These are phyloP conservation scores for Emys orbicularis DNA, from an alignment of 2,797 vertebrate species.

Conservation along the genomic window DNA sequence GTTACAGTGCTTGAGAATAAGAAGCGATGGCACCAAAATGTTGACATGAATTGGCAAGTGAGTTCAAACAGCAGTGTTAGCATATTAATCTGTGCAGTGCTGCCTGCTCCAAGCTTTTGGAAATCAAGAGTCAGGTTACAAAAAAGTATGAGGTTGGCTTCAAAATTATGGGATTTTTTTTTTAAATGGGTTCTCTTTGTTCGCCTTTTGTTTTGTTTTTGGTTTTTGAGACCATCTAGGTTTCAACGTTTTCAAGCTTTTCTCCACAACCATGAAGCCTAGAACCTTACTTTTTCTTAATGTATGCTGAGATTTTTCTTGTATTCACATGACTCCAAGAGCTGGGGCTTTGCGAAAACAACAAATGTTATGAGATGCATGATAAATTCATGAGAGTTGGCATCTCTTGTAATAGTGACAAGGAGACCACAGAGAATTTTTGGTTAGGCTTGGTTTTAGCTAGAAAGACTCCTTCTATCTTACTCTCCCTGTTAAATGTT, in stretches of 20 bases:
- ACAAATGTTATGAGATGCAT: rapidly evolving
- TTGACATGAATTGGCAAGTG: neutral
- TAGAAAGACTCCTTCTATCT: neutral
- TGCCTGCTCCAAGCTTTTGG: neutral
- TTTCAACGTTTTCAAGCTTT: neutral
- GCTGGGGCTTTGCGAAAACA: neutral
- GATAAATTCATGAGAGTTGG: neutral
- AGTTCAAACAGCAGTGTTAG: rapidly evolving
- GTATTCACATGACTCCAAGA: rapidly evolving
- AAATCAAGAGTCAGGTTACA: neutral
- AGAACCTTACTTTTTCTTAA: neutral
- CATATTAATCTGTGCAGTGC: neutral
- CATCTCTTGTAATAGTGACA: neutral
- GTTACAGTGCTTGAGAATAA: rapidly evolving
- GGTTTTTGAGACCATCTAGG: neutral
- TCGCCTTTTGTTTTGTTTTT: neutral
- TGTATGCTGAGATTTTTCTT: neutral
- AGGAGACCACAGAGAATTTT: neutral
- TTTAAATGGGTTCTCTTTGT: neutral
- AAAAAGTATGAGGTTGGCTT: neutral
- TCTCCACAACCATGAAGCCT: neutral
- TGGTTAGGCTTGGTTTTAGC: rapidly evolving
- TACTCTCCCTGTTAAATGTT: no score
- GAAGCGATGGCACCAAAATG: neutral
- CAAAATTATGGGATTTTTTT: neutral